Evolutionary conservation across 2,797 vertebrate genomes (phyloP).

Genomic region (Halcyon chelicuti): DNA sequence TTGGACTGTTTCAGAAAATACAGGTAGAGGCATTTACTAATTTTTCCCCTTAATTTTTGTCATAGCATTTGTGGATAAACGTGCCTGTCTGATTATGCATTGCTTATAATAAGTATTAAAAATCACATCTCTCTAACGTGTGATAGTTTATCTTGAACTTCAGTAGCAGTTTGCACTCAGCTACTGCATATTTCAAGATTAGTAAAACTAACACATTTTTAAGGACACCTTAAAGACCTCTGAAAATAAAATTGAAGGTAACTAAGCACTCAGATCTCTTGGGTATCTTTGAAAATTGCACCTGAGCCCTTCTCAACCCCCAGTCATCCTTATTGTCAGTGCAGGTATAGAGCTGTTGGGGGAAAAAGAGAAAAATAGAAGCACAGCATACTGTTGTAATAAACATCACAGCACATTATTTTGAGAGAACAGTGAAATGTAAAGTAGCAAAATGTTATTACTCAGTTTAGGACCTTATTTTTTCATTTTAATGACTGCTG

Average conservation of each 20-base stretch:
- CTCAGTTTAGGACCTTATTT: slow-evolving; percentile 14
- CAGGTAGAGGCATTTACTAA: rapidly evolving
- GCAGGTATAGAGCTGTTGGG: neutral
- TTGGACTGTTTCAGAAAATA: neutral
- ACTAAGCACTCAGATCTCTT: neutral
- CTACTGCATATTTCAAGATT: neutral
- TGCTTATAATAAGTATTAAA: neutral
- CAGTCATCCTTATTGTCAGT: neutral
- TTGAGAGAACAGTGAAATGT: neutral
- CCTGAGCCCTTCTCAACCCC: rapidly evolving
- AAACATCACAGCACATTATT: neutral
- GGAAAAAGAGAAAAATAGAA: neutral
- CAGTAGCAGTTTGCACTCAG: rapidly evolving
- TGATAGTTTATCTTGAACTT: neutral
- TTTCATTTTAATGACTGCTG: slow-evolving; percentile 5
- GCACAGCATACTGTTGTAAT: neutral
- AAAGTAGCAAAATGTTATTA: slow-evolving; percentile 29
- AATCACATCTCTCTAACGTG: neutral
- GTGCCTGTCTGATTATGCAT: neutral
- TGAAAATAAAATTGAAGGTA: neutral
- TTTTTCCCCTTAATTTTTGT: neutral
- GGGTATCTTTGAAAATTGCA: neutral
- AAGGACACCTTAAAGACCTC: neutral
- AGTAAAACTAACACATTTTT: neutral
- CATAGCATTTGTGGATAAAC: neutral